Evolutionary conservation across 2,113 vertebrate species (phyloP), one percentile per base, ranked within the genome.

Genomic region (Bucco capensis): DNA sequence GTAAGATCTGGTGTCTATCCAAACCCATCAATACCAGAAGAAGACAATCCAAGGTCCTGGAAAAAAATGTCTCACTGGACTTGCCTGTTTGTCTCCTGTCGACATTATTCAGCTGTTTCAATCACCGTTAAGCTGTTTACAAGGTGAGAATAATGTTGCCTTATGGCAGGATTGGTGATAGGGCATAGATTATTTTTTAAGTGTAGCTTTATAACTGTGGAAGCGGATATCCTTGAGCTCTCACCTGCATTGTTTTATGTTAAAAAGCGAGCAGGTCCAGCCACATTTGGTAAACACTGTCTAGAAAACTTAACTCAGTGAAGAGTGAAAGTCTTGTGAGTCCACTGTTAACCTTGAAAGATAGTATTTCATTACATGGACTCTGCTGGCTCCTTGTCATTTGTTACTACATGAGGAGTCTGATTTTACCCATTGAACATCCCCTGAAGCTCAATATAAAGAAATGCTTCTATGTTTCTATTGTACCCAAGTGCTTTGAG

Each of bases 111-210:
- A 51, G 2, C 19, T 42, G 13, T 51, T 28, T 75, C 19, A 61
- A 5, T 19, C 24, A 78, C 10, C 8, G 5, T 57, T 25, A 70
- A 1, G 16, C 4, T 64, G 31, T 53, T 50, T 33, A 65, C 27
- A 65, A 49, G 12, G 28, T 30, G 5, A 70, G 9, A 85, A 69
- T 57, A 58, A 54, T 27, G 7, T 42, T 51, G 16, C 22, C 14
- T 49, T 80, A 14, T 44, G 10, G 8, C 9, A 80, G 37, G 13
- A 25, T 19, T 50, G 1, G 6, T 73, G 12, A 12, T 56, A 31
- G 7, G 8, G 4, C 14, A 35, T 3, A 25, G 12, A 58, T 54
- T 3, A 30, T 3, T 27, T 71, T 84, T 47, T 37, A 47, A 0
- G 0, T 42, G 12, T 10, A 46, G 19, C 21, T 64, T 88, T 65